Evolutionary conservation across 2,113 vertebrate genomes (phyloP).

Genomic region (Carettochelys insculpta): DNA sequence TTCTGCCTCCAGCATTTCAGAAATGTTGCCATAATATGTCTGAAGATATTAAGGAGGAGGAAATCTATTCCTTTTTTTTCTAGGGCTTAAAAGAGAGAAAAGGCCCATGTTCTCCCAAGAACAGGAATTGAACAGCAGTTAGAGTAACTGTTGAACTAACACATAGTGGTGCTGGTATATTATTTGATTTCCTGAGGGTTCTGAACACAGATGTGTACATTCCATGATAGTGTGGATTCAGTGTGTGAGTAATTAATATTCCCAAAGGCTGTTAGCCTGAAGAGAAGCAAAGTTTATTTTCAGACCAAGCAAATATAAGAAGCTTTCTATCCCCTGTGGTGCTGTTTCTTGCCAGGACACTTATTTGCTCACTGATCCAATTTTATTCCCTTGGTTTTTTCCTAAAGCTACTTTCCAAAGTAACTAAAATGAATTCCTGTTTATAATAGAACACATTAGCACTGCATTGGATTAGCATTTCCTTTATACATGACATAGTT

Average conservation of each 20-base stretch:
- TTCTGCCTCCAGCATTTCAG: background rate
- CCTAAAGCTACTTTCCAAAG: background rate
- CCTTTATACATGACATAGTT: background rate
- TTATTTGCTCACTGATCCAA: background rate
- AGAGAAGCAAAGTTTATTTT: no score
- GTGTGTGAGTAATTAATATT: background rate
- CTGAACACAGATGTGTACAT: background rate
- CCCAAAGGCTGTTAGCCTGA: background rate
- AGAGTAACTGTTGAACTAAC: background rate
- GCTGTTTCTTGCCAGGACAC: background rate
- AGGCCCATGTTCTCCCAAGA: background rate
- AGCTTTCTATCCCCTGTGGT: background rate
- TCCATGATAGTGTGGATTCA: background rate
- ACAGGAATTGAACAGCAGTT: background rate
- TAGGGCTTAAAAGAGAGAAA: background rate
- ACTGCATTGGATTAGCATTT: background rate
- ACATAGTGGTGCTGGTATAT: background rate
- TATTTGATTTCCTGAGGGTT: background rate
- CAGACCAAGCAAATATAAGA: background rate
- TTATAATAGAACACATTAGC: background rate
- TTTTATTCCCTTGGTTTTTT: background rate
- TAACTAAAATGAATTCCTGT: background rate
- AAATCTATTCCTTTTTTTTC: background rate
- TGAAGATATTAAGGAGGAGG: background rate
- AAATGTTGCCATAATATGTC: background rate